Base-by-base conservation (phyloP, 2,888 invertebrate species). In the Unio pictorum region DNA sequence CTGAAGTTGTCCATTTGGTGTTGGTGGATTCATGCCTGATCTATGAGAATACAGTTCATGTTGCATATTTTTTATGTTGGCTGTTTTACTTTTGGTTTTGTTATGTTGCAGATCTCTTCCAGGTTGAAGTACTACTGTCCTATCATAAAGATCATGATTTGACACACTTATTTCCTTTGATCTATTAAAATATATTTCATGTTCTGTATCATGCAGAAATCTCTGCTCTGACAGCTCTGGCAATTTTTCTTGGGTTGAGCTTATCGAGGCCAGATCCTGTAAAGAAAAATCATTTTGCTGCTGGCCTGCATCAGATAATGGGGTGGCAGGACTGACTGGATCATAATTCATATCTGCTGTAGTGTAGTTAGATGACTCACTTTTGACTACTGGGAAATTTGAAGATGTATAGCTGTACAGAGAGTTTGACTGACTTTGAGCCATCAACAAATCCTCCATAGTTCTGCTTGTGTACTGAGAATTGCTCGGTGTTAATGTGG, bases 321-420 rank as follows among this genome's bases (percentile, higher is more conserved):
- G 82, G n/a, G 84, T 77, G 17, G 83, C 83, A 17, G 86, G 86
- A 64, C 85, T 86, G 8, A 86, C 85, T 45, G 86, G 83, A 73
- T 86, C 86, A 72, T 86, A 86, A 55, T 73, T 82, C 72, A 85
- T 82, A 5, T 80, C 81, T n/a, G 69, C 45, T 45, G 45, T 59
- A 54, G 74, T 66, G 26, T n/a, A 59, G 59, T 3, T 23, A 20
- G 59, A 59, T 15, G 45, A 11, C 45, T 45, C 59, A 59, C 26
- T n/a, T 59, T 26, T 59, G 59, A 59, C 59, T 59, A 23, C 23
- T 3, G n/a, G 59, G 59, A 11, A 45, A 56, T 54, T 6, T 23
- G 55, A 45, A 61, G 64, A 45, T 63, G 58, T n/a, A 68, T 18
- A 34, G 54, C 60, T 18, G 55, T 58, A 23, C 59, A 55, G 20